These are phyloP conservation scores for Urocolius indicus DNA, from an alignment of 2,113 vertebrate species.

Conservation along the genomic window DNA sequence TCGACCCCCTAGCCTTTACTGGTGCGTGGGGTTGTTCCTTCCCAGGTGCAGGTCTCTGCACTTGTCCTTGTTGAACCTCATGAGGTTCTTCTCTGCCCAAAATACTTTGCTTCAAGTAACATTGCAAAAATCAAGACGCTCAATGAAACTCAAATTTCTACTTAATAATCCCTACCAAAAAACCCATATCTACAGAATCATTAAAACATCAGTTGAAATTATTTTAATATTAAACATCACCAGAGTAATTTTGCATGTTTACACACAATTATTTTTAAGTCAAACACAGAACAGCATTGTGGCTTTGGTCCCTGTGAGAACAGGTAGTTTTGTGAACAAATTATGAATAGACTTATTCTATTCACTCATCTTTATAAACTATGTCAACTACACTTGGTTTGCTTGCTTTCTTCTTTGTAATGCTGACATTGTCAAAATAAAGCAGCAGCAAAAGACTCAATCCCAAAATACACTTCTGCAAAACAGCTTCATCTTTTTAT, in stretches of 20 bases:
- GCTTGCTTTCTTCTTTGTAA: not conserved
- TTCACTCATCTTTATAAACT: not conserved
- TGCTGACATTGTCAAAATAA: not conserved
- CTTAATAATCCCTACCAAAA: not conserved
- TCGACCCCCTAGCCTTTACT: no score
- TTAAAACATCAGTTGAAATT: not conserved
- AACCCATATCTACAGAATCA: not conserved
- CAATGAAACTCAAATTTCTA: not conserved
- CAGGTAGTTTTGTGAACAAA: not conserved
- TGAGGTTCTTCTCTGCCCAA: no score
- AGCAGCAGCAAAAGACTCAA: not conserved
- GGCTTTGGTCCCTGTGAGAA: not conserved
- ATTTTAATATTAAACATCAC: not conserved
- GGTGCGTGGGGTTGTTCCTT: no score
- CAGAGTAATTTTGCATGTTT: not conserved
- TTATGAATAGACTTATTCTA: not conserved
- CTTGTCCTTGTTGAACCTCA: no score
- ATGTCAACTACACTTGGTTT: not conserved
- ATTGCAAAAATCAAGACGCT: not conserved
- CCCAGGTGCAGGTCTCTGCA: no score
- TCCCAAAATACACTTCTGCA: not conserved
- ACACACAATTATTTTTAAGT: not conserved
- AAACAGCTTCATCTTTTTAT: not conserved
- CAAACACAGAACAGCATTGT: not conserved
- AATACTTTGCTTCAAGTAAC: not conserved